Evolutionary conservation across 1,140 invertebrate species (phyloP).

Genomic region (Dendroctonus valens): DNA sequence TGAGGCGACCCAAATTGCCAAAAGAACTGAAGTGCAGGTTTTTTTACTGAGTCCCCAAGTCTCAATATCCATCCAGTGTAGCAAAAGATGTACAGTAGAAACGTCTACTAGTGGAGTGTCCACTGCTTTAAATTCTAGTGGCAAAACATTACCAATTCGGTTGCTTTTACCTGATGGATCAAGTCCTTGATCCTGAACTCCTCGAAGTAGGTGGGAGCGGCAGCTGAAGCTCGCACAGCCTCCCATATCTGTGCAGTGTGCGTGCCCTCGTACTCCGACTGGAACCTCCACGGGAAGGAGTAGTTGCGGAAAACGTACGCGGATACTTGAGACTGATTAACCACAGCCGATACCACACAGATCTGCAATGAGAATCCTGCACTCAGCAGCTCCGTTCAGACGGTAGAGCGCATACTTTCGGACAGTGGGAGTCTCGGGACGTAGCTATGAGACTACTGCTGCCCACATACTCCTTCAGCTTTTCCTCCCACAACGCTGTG

Average conservation of each 20-base stretch:
- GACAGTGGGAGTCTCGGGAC: conserved; percentile 57
- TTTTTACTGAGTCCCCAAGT: too few species aligned
- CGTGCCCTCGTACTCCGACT: conserved; percentile 77
- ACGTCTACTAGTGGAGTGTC: neutral
- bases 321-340: conserved; percentile 74
- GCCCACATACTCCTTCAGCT: conserved; percentile 74
- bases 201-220: conserved; percentile 90
- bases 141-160: neutral
- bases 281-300: conserved; percentile 69
- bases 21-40: too few species aligned
- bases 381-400: neutral
- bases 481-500: conserved; percentile 77
- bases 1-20: too few species aligned
- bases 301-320: conserved; percentile 92
- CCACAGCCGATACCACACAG: conserved; percentile 74
- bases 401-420: conserved; percentile 56
- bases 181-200: conserved; percentile 75
- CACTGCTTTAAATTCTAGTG: neutral
- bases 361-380: conserved; percentile 54
- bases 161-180: conserved; percentile 70
- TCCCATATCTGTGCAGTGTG: conserved; percentile 80
- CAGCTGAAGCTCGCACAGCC: conserved; percentile 86
- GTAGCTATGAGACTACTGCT: conserved; percentile 67
- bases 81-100: too few species aligned
- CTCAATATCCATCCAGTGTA: too few species aligned